Evolutionary conservation across 2,797 vertebrate genomes (phyloP).

Genomic region (Parauchenoglanis punctatus): DNA sequence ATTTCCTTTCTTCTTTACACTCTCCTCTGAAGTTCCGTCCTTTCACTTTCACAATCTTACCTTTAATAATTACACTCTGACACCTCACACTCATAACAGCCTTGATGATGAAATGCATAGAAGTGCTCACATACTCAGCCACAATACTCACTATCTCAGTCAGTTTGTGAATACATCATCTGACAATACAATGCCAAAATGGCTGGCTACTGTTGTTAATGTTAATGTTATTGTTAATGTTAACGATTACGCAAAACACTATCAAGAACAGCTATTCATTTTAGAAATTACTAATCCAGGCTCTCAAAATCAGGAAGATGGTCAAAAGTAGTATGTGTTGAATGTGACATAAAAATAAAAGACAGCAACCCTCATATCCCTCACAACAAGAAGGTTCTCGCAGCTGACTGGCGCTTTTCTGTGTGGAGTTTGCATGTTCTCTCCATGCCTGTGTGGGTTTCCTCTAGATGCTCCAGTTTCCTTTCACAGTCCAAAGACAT

Average conservation of each 20-base stretch:
- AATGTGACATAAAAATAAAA: background rate
- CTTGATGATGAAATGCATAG: constrained; percentile 16
- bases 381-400: no score
- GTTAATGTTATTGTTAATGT: background rate
- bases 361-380: background rate
- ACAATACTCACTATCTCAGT: background rate
- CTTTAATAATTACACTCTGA: constrained; percentile 34
- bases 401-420: no score
- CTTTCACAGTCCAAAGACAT: no score
- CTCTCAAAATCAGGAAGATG: background rate
- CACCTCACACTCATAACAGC: constrained; percentile 4
- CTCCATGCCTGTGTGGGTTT: no score
- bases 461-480: no score
- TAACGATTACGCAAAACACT: background rate
- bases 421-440: no score
- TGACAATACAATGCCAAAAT: background rate
- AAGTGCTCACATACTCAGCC: background rate
- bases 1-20: background rate
- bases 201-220: background rate
- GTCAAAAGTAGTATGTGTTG: background rate
- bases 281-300: background rate
- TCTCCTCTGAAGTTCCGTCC: constrained; percentile 28
- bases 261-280: background rate
- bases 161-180: background rate
- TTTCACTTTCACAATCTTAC: constrained; percentile 43